Conservation (phyloP, 64 coral and sea anemone genomes). For the Actinia tenebrosa region DNA sequence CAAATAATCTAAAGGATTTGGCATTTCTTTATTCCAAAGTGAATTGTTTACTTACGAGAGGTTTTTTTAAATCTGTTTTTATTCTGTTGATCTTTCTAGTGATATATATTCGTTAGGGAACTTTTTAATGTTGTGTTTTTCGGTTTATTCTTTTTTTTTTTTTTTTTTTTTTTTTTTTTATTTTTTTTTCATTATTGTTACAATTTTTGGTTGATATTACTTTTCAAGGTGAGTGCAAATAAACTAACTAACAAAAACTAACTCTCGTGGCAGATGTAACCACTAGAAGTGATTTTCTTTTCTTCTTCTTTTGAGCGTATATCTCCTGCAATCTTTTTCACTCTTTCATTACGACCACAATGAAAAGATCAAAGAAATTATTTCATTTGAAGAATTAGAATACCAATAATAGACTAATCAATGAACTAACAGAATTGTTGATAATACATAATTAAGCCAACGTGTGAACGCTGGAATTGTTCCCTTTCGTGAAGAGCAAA, state of each 20-base stretch:
- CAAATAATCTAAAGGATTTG: background rate
- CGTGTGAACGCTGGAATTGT: background rate
- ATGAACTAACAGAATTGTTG: background rate
- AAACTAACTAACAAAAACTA: background rate
- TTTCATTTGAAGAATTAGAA: background rate
- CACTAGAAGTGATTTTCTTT: background rate
- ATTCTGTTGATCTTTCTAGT: background rate
- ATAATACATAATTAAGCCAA: slow-evolving; percentile 10
- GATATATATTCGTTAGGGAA: background rate
- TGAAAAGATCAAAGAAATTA: background rate
- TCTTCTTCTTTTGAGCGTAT: background rate
- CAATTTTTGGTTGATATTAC: background rate
- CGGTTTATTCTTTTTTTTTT: background rate
- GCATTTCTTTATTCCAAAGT: background rate
- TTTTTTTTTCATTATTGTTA: background rate
- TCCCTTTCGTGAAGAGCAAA: background rate
- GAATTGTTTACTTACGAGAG: background rate
- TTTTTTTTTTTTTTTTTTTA: background rate
- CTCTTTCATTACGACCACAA: background rate
- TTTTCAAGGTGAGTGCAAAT: background rate
- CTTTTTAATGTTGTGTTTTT: background rate
- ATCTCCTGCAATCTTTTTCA: background rate
- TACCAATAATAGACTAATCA: background rate
- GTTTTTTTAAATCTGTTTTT: background rate
- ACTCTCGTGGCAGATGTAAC: background rate